Conservation (phyloP, 2,113 vertebrate species). For the Ammospiza caudacuta region DNA sequence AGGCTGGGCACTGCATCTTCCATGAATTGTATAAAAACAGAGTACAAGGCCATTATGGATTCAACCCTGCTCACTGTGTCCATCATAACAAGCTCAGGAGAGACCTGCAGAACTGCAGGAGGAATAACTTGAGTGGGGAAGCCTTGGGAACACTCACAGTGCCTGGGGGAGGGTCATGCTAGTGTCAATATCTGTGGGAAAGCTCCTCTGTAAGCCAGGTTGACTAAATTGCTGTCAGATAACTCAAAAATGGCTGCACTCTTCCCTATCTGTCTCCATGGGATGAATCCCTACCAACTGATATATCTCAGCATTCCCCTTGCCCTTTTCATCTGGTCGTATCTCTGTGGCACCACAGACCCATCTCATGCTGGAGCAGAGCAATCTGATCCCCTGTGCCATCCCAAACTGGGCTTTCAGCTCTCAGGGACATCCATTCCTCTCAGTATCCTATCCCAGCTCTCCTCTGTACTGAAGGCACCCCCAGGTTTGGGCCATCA, state of each 20-base stretch:
- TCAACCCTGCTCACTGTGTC: neutral
- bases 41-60: too few relatives aligned
- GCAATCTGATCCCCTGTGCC: neutral
- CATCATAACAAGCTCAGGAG: neutral
- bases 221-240: neutral
- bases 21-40: neutral
- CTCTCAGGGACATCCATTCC: neutral
- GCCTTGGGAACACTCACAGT: neutral
- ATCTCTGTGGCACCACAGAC: neutral
- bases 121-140: neutral
- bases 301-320: neutral
- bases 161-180: too few relatives aligned
- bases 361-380: neutral
- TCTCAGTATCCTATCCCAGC: neutral
- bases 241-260: neutral
- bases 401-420: neutral
- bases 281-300: rapidly evolving
- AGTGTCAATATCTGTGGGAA: neutral
- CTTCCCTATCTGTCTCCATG: neutral
- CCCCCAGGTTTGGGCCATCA: neutral
- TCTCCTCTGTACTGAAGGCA: neutral
- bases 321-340: neutral
- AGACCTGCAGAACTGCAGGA: neutral
- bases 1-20: neutral
- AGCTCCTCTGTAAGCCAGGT: neutral